Base-by-base conservation (phyloP, 2,113 vertebrate species). In the Eulemur macaco region DNA sequence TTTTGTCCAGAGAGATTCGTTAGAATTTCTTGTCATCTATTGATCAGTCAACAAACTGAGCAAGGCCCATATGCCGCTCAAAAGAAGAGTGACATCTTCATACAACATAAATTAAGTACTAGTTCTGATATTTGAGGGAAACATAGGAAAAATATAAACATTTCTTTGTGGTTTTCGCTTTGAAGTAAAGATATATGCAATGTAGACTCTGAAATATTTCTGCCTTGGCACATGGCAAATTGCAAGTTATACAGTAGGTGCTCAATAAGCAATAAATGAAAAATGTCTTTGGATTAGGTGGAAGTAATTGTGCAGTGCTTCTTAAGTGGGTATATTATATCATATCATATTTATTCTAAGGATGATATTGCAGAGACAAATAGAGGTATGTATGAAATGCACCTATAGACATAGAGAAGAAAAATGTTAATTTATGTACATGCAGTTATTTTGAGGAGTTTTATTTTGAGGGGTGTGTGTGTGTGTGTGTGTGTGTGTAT, bases 1-100 rank as follows among this genome's bases (percentile, higher is more conserved):
- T 85, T 92, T 37, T 89, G 34, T 86, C 31, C 64, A 60, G n/a
- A 56, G 20, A 77, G 47, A 89, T 50, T 78, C 84, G 10, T 82
- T 91, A 96, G 52, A 92, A n/a, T 93, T 95, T 88, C 82, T 96
- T 83, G 21, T 93, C 91, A 87, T 76, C 58, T 66, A 37, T 95
- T 80, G 83, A 69, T n/a, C 63, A 6, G 34, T 21, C 42, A 93
- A 58, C 63, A 90, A 78, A 10, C 37, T 74, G 45, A 71, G 45
- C 76, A 76, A 89, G 52, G 18, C 56, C 6, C 50, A 54, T 15
- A 64, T 29, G 31, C 10, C 1, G 31, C 34, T 83, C 17, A 89
- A 89, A 86, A 86, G 37, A 56, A 78, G 66, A 93, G 11, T 78
- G 34, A 56, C 15, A 83, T 74, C 23, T 89, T 89, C 50, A 73